Conservation (phyloP, 2,113 vertebrate species). For the Riparia riparia region DNA sequence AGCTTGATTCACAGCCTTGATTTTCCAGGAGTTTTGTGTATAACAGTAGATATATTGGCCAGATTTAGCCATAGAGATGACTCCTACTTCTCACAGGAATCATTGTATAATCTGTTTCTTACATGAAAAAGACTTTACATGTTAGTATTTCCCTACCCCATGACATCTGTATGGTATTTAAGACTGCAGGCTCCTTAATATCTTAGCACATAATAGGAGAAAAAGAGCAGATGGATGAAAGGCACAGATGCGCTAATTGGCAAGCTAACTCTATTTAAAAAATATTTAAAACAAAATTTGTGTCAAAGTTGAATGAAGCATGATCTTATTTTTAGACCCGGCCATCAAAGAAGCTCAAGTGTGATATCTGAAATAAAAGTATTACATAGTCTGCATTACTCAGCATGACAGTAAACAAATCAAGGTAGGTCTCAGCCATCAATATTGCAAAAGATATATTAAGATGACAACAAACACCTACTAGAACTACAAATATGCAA, state of each 20-base stretch:
- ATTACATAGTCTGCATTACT: background rate
- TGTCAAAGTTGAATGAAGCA: background rate
- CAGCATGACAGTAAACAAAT: background rate
- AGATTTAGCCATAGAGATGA: background rate
- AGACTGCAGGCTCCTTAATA: background rate
- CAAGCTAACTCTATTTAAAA: background rate
- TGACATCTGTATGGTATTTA: background rate
- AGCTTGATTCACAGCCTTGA: background rate
- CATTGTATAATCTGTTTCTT: background rate
- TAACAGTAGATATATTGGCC: background rate
- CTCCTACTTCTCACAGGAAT: background rate
- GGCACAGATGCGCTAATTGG: background rate
- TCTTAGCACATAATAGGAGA: background rate
- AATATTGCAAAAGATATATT: background rate
- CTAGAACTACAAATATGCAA: background rate
- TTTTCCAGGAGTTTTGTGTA: background rate
- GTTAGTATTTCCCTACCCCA: background rate
- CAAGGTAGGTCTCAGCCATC: background rate
- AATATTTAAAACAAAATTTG: background rate
- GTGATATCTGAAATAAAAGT: background rate
- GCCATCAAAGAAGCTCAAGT: background rate
- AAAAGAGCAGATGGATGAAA: background rate
- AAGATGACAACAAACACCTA: background rate
- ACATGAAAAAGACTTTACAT: background rate
- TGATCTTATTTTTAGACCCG: background rate